Percentiles rank a stretch among this genome's conserved stretches.
Conservation (phyloP, 35 echinoderm and acorn worm species). For the Apostichopus japonicus region DNA sequence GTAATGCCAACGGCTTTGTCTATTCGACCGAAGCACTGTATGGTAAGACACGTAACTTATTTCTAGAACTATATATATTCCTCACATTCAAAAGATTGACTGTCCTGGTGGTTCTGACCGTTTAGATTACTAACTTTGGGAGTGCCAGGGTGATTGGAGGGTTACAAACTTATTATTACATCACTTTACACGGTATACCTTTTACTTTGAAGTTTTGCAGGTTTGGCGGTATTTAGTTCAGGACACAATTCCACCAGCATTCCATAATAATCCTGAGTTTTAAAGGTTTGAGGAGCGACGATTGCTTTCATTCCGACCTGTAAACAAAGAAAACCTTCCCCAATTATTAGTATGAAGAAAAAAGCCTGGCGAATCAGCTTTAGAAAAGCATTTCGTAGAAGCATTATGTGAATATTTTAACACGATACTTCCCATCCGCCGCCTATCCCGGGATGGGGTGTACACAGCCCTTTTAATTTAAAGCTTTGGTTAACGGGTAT, state of each 20-base stretch:
- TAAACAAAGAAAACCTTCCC: background rate
- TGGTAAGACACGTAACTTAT: background rate
- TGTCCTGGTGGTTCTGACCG: background rate
- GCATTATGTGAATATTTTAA: too few species aligned
- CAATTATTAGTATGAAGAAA: too few species aligned
- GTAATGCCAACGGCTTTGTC: background rate
- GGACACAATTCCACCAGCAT: conserved; percentile 47
- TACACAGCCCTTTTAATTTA: too few species aligned
- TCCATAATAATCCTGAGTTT: conserved; percentile 60
- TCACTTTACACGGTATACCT: background rate
- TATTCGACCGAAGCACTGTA: background rate
- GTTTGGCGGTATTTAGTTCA: conserved; percentile 21
- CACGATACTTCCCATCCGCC: too few species aligned
- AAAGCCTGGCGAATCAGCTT: background rate
- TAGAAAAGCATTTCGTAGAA: background rate
- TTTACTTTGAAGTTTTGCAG: conserved; percentile 30
- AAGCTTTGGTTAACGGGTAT: too few species aligned
- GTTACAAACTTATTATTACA: too few species aligned
- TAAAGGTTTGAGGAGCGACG: conserved; percentile 19
- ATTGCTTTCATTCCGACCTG: conserved; percentile 54
- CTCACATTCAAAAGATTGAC: background rate
- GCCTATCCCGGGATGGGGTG: too few species aligned
- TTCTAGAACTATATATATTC: too few species aligned
- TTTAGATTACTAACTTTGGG: background rate
- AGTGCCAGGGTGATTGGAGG: background rate